Percentiles rank a stretch among this genome's conserved stretches.
These are phyloP conservation scores for Drosophila dives DNA, from an alignment of 2,888 invertebrate genomes.

Conservation along the genomic window DNA sequence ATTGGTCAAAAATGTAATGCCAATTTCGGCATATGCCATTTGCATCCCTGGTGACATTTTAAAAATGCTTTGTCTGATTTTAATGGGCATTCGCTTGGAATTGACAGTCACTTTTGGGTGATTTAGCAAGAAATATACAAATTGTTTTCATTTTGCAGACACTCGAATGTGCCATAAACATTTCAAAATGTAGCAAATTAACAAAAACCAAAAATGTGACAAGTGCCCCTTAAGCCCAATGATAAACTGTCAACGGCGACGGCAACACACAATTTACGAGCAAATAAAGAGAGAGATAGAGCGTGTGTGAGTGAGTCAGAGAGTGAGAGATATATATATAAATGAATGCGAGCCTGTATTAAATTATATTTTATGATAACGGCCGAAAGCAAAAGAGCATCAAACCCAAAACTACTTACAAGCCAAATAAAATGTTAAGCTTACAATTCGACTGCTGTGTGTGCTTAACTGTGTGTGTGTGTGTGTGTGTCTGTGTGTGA, in stretches of 20 bases:
- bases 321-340: not conserved
- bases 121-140: slow-evolving; percentile 18
- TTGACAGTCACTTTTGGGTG: slow-evolving; percentile 24
- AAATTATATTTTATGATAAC: slow-evolving; percentile 37
- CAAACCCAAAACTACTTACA: slow-evolving; percentile 35
- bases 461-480: not conserved
- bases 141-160: slow-evolving; percentile 23
- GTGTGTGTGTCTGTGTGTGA: slow-evolving; percentile 2
- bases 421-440: slow-evolving; percentile 28
- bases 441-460: not conserved
- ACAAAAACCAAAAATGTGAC: slow-evolving; percentile 40
- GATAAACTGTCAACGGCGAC: slow-evolving; percentile 11
- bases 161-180: slow-evolving; percentile 45
- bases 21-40: not conserved
- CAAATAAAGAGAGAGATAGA: not conserved
- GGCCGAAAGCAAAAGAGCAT: slow-evolving; percentile 21
- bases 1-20: not conserved
- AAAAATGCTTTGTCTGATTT: slow-evolving; percentile 19
- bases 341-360: slow-evolving; percentile 17
- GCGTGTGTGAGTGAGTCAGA: no score
- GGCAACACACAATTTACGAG: not conserved
- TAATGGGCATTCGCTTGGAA: slow-evolving; percentile 22
- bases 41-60: not conserved
- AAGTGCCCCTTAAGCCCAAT: slow-evolving; percentile 32
- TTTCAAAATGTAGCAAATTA: slow-evolving; percentile 34